Percentiles rank a stretch among this genome's conserved stretches.
Evolutionary conservation across 1,140 invertebrate species (phyloP).

Genomic region (Xylocopa sonorina): DNA sequence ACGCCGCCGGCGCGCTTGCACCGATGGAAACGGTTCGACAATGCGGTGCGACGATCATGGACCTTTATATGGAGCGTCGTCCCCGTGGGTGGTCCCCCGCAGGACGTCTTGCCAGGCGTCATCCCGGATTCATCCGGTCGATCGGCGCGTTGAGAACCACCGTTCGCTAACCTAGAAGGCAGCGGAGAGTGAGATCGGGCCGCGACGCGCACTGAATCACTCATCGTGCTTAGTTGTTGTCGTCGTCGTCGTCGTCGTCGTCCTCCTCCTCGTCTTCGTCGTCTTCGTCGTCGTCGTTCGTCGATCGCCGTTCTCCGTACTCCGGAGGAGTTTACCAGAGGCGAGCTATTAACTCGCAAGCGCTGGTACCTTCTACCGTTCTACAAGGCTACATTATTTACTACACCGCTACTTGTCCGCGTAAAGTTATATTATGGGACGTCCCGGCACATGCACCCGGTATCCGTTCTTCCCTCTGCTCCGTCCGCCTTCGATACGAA

Average conservation of each 20-base stretch:
- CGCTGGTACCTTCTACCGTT: constrained; percentile 58
- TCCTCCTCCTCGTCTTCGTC: constrained; percentile 51
- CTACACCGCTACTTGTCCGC: constrained; percentile 62
- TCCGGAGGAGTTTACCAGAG: constrained; percentile 57
- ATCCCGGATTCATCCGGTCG: constrained; percentile 64
- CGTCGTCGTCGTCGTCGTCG: constrained; percentile 43
- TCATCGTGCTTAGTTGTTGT: constrained; percentile 69
- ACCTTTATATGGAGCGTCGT: constrained; percentile 79
- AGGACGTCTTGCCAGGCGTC: constrained; percentile 71
- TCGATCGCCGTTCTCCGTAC: constrained; percentile 38
- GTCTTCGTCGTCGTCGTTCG: constrained; percentile 46
- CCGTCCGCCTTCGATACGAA: constrained; percentile 24
- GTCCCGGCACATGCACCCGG: constrained; percentile 5
- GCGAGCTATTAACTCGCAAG: constrained; percentile 73
- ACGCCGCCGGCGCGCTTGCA: constrained; percentile 60
- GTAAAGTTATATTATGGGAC: constrained; percentile 59
- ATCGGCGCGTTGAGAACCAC: constrained; percentile 71
- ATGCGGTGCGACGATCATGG: constrained; percentile 64
- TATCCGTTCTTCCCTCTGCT: too few species aligned
- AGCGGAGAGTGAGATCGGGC: constrained; percentile 69
- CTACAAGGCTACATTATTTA: constrained; percentile 75
- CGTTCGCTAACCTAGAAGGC: constrained; percentile 60
- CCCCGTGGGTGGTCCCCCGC: constrained; percentile 79
- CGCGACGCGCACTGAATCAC: constrained; percentile 76
- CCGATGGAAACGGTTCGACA: constrained; percentile 71